Base-by-base conservation (phyloP, 2,888 invertebrate genomes). In the Conistra vaccinii region DNA sequence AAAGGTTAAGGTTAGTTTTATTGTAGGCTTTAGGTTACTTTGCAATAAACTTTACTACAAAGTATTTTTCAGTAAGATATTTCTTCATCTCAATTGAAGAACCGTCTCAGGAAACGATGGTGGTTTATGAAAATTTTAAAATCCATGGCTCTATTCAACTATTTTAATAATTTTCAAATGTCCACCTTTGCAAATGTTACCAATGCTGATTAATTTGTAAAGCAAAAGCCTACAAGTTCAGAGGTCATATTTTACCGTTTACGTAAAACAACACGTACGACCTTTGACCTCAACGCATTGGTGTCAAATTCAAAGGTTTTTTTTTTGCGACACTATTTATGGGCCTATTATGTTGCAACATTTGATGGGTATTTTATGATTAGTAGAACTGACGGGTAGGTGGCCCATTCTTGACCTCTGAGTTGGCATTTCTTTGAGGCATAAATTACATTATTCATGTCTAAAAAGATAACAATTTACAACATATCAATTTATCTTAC, bases 171-270 rank as follows among this genome's bases (percentile, higher is more conserved):
- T 6, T 35, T 6, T 6, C 32, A 35, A 35, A 4, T 4, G 32
- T 35, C 32, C 0, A 4, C 2, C 32, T 4, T 35, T 35, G 3
- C 35, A 35, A 35, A 35, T 35, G 35, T 6, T 6, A 60, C 9
- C 1, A 55, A 29, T n/a, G 35, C 42, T 80, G 26, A 69, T 57
- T 53, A 57, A 81, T 76, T 76, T 57, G 32, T 75, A 53, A 63
- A 61, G 10, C n/a, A 32, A 7, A 60, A 0, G 61, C 29, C 70
- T 69, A 66, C 57, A 58, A 39, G 39, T 23, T 32, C 58, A 35
- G 29, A 39, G 83, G 81, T 82, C 79, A 83, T n/a, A 69, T 53
- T 78, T 78, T 45, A 69, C 9, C 35, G 42, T 73, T 78, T 51
- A 35, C 26, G 58, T 68, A 55, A 63, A 62, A 67, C 7, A 58